Percentiles rank a stretch among this genome's conserved stretches.
Evolutionary conservation across 2,888 invertebrate genomes (phyloP).

Genomic region (Polyommatus icarus): DNA sequence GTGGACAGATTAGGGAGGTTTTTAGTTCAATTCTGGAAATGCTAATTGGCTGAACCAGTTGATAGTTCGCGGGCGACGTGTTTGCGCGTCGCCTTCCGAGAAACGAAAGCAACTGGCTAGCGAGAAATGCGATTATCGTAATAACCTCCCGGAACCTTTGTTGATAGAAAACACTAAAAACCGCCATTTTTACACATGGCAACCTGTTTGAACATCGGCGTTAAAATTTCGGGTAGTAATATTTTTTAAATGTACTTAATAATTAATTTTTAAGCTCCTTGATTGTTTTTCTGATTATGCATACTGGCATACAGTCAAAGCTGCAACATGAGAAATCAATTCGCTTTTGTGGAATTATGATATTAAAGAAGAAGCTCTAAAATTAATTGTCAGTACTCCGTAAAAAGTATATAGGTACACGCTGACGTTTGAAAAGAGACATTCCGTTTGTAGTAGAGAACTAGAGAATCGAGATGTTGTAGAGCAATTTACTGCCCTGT

Average conservation of each 20-base stretch:
- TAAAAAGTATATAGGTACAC: background rate
- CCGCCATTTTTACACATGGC: conserved; percentile 35
- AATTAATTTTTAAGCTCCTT: background rate
- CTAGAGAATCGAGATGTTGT: background rate
- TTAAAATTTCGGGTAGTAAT: background rate
- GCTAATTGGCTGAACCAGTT: conserved; percentile 70
- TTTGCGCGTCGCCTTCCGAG: conserved; percentile 61
- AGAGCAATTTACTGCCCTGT: background rate
- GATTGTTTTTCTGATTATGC: background rate
- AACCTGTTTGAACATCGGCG: conserved; percentile 20
- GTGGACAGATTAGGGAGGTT: conserved; percentile 35
- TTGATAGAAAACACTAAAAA: conserved; percentile 51
- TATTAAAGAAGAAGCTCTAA: background rate
- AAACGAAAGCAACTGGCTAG: conserved; percentile 75
- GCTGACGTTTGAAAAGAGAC: background rate
- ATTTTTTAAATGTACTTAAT: background rate
- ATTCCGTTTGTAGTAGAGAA: background rate
- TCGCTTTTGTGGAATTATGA: background rate
- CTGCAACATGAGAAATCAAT: background rate
- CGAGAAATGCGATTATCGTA: conserved; percentile 76
- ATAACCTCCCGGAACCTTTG: conserved; percentile 71
- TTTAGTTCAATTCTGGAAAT: conserved; percentile 71
- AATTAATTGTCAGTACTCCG: background rate
- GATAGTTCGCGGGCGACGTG: conserved; percentile 70
- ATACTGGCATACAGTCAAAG: background rate